These are phyloP conservation scores for Gallinago media DNA, from an alignment of 2,113 vertebrate genomes.

Conservation along the genomic window DNA sequence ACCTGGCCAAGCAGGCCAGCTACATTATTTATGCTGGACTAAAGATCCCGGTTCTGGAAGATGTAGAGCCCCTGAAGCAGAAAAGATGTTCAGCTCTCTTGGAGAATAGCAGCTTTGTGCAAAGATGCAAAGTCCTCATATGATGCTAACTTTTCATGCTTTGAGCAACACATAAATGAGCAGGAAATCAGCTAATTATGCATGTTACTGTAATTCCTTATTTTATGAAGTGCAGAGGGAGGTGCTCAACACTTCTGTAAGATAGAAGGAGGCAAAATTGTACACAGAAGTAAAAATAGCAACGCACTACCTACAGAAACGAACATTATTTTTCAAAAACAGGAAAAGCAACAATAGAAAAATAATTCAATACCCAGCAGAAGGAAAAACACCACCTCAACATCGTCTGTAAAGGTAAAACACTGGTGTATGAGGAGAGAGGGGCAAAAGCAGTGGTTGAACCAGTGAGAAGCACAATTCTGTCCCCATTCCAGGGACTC, in stretches of 20 bases:
- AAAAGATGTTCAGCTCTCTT: neutral
- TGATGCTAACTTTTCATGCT: conserved; percentile 20
- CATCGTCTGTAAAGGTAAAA: neutral
- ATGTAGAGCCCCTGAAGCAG: neutral
- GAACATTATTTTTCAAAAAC: neutral
- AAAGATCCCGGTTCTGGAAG: neutral
- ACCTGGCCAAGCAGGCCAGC: neutral
- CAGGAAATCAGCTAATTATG: conserved; percentile 52
- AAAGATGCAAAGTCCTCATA: neutral
- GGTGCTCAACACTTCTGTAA: conserved; percentile 8
- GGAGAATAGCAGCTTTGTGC: neutral
- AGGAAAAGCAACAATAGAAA: neutral
- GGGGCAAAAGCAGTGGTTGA: neutral
- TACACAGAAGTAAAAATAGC: neutral
- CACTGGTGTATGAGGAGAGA: neutral
- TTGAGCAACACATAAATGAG: conserved; percentile 18
- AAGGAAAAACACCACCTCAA: neutral
- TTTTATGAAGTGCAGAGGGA: conserved; percentile 20
- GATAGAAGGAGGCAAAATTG: neutral
- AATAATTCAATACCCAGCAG: neutral
- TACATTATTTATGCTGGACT: neutral
- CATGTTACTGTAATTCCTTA: conserved; percentile 20
- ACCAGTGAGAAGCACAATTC: neutral
- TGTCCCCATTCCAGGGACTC: neutral
- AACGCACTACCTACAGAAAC: neutral